Evolutionary conservation across 2,888 invertebrate genomes (phyloP), one percentile per base, ranked within the genome.

Genomic region (Tromatobia lineatoria): DNA sequence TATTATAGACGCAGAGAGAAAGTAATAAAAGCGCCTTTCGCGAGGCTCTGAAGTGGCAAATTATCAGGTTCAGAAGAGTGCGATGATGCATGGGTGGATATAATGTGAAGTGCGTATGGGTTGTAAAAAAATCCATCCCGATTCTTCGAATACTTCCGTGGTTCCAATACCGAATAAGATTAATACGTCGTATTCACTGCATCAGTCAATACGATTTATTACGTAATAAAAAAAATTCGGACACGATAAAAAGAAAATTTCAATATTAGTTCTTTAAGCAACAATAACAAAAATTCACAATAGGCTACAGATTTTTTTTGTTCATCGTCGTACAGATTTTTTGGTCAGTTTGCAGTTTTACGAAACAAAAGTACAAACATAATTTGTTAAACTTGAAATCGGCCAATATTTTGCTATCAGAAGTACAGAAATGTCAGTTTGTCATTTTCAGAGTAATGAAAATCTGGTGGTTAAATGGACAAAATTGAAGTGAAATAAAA

Each of bases 71-170:
- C 34, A 13, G 23, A 59, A 47, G 47, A 74, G 73, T 45, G 45
- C 73, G 59, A 47, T 74, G 47, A 74, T 74, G 73, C 73, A 61
- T 61, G 61, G 61, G 47, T 74, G 59, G 59, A 61, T 47, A 29
- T 74, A 47, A 74, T 59, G 6, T 47, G 57, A 11, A 59, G 73
- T 15, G 71, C 50, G 23, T 25, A 23, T 11, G 29, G 15, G 25
- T 15, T 29, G 20, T n/a, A 3, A 29, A 61, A 25, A 73, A 69
- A 73, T 45, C 18, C 47, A 61, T 18, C 25, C n/a, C 38, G 34
- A 47, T 61, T 66, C 13, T 23, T 23, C 42, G 20, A 66, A 23
- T 66, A 38, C 15, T 45, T 66, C 45, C 42, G 42, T 45, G 23
- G 47, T 61, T 42, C 23, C 47, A 18, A 45, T 42, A 23, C 15